Percentiles rank a stretch among this genome's conserved stretches.
Evolutionary conservation across 64 coral and sea anemone species (phyloP).

Genomic region (Montipora capricornis): DNA sequence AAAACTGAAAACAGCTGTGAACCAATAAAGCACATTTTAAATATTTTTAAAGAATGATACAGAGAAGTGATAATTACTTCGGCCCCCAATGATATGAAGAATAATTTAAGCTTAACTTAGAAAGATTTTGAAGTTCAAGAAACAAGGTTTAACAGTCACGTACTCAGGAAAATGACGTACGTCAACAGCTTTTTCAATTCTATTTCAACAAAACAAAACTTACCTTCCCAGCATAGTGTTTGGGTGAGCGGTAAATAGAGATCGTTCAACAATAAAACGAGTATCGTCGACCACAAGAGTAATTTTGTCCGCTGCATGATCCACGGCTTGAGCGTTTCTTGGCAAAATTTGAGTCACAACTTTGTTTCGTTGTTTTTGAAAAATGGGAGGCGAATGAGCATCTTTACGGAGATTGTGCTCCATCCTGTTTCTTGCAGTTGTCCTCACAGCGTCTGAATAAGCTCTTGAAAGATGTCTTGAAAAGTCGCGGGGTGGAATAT

Average conservation of each 20-base stretch:
- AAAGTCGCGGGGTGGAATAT: constrained; percentile 94
- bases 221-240: constrained; percentile 99
- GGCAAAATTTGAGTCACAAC: constrained; percentile 74
- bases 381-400: constrained; percentile 19
- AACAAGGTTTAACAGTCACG: too few species aligned
- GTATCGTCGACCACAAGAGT: constrained; percentile 95
- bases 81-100: too few species aligned
- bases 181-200: background rate
- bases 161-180: background rate
- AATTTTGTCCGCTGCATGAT: constrained; percentile 71
- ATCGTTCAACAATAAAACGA: constrained; percentile 93
- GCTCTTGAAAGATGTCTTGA: constrained; percentile 67
- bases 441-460: constrained; percentile 61
- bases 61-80: too few species aligned
- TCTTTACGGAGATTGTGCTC: constrained; percentile 8
- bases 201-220: background rate
- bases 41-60: too few species aligned
- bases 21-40: too few species aligned
- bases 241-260: constrained; percentile 90
- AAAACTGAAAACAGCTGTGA: too few species aligned
- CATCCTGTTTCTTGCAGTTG: constrained; percentile 27
- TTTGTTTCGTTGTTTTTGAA: constrained; percentile 64
- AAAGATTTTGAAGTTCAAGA: too few species aligned
- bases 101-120: background rate
- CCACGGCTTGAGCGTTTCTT: constrained; percentile 57